Evolutionary conservation across 2,113 vertebrate species (phyloP), one percentile per base, ranked within the genome.

Genomic region (Ceyx melanurus): DNA sequence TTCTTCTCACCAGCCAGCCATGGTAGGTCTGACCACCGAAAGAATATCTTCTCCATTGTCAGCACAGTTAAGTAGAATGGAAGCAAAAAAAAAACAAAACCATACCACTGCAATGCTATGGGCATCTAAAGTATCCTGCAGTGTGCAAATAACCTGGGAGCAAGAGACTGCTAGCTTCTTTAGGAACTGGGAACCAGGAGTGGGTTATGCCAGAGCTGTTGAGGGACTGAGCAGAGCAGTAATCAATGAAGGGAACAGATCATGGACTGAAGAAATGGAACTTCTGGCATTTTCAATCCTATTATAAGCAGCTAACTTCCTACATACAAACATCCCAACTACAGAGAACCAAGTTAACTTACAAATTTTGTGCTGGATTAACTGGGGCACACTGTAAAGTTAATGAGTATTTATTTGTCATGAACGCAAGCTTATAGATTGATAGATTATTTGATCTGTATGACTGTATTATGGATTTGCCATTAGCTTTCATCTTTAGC

Each of bases 401-500:
- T 91, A 92, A 83, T 60, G 42, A 93, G 37, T 58, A 91, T 91
- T 96, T 91, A 84, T 88, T 56, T 89, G 33, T 82, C 89, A 77
- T 51, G 71, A 91, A 87, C 82, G 40, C 31, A 86, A 92, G 82
- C 70, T 90, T 87, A 92, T 46, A 81, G 72, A 85, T 29, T 76
- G 84, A 88, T 74, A 91, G 79, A 83, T 95, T 60, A 77, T 85
- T 91, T 96, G 79, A 92, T 93, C 76, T 91, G 22, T 89, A 53
- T 73, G 86, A 81, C 70, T 92, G 33, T 67, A 42, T 90, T 90
- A 93, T 89, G 40, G 68, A 95, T 95, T 92, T 94, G 75, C 71
- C 83, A 91, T 92, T 86, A 86, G 62, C 76, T 92, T 96, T 95
- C 67, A 92, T 79, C 90, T 93, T 92, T 56, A 88, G 53, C 74